These are phyloP conservation scores for Drosophila glabriapex DNA, from an alignment of 2,888 invertebrate genomes.

Conservation along the genomic window DNA sequence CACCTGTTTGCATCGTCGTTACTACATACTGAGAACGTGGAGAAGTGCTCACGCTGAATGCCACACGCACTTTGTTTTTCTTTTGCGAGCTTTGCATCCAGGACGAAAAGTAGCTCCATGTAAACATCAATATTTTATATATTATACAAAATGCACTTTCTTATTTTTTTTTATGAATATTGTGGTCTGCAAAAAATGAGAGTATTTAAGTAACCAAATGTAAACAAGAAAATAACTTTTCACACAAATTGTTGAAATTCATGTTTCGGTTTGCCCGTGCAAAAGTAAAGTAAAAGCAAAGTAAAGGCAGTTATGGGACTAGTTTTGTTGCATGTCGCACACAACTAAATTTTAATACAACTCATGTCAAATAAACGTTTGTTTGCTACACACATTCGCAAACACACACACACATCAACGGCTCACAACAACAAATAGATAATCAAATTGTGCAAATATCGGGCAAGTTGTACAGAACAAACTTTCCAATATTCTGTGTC, in stretches of 20 bases:
- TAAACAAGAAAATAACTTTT: constrained; percentile 65
- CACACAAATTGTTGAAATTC: constrained; percentile 53
- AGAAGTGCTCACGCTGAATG: constrained; percentile 4
- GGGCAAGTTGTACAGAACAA: constrained; percentile 49
- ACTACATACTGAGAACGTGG: constrained; percentile 27
- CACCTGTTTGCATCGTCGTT: constrained; percentile 69
- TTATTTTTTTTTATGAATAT: constrained; percentile 30
- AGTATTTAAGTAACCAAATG: constrained; percentile 56
- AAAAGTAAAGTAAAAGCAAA: constrained; percentile 21
- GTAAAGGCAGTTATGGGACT: constrained; percentile 6
- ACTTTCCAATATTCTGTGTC: constrained; percentile 62
- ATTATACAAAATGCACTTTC: constrained; percentile 38
- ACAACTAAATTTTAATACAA: constrained; percentile 44
- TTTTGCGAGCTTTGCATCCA: constrained; percentile 17
- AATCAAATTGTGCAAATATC: constrained; percentile 72
- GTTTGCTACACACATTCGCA: constrained; percentile 25
- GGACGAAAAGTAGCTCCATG: background rate
- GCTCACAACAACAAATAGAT: constrained; percentile 58
- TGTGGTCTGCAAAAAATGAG: constrained; percentile 1
- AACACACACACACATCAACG: constrained; percentile 5
- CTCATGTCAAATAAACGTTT: constrained; percentile 63
- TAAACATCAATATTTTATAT: background rate
- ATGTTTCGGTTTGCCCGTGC: constrained; percentile 29
- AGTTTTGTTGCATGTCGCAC: constrained; percentile 27
- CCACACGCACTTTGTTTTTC: constrained; percentile 50